Evolutionary conservation across 2,797 vertebrate species (phyloP), one percentile per base, ranked within the genome.

Genomic region (Petrocephalus schoutedeni): DNA sequence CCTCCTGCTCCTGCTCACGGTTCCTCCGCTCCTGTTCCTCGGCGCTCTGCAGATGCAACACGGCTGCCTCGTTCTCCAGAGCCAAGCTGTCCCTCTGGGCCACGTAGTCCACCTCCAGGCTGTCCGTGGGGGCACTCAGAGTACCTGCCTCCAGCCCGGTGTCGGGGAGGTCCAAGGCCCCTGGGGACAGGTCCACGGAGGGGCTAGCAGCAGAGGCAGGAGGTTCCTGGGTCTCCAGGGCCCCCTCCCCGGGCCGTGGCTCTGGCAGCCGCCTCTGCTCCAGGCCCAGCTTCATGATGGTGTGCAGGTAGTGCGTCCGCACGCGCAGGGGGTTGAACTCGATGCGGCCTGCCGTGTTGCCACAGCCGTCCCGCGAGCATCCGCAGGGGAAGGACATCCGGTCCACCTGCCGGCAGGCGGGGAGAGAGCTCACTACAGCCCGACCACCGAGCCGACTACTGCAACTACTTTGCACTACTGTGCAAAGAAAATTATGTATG

Each of bases 291-390:
- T 98, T 98, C 98, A 99, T 98, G 94, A 99, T 94, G 91, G 98
- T 99, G 95, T 99, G 98, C 87, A 99, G 96, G 94, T 98, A 99
- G 94, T 99, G 98, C 67, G 98, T 98, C 92, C 98, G 93, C 57
- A 99, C 98, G 0, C 98, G 97, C 12, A 99, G 96, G 0, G 98
- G 98, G 87, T 99, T 99, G 93, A 99, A 99, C 93, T 99, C 98
- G 74, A 99, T 97, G 23, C 98, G 96, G 0, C 98, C 98, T 0
- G 97, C 97, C 23, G 93, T 91, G 90, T 99, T 99, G 8, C 97
- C 97, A 0, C 98, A 99, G 89, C 98, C 98, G 0, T 99, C 98
- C 45, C 98, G 93, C 23, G 98, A 98, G 93, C 98, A 99, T 92
- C 98, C 98, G 4, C 98, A 99, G 0, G 98, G 98, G 93, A 99